phyloP scores from a whole-genome alignment of 2,113 vertebrate genomes.

The Nothoprocta perdicaria region DNA sequence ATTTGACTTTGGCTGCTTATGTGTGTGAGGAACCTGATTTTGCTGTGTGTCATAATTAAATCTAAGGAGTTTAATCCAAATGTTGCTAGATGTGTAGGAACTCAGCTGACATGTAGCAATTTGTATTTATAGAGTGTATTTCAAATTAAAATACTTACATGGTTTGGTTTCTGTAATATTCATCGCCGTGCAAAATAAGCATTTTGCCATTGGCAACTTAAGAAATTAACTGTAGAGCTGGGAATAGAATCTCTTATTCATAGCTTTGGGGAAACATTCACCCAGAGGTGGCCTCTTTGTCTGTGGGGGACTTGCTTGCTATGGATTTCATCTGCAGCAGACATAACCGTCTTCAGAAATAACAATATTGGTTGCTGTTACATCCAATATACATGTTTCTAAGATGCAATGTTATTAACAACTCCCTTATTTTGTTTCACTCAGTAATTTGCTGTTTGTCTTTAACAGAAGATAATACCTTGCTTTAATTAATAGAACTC shows the following conservation, averaged over 20 bases:
- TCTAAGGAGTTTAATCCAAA: neutral
- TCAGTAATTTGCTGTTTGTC: neutral
- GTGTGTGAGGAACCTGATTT: neutral
- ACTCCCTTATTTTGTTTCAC: neutral
- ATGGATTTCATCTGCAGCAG: neutral
- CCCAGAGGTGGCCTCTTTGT: neutral
- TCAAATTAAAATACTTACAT: neutral
- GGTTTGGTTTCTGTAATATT: neutral
- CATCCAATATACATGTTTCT: neutral
- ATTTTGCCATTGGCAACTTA: neutral
- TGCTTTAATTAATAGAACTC: neutral
- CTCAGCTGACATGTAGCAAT: neutral
- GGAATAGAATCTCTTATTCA: neutral
- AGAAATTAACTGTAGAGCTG: neutral
- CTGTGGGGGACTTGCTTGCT: neutral
- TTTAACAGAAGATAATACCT: neutral
- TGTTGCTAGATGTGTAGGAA: neutral
- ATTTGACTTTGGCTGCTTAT: neutral
- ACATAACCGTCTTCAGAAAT: neutral
- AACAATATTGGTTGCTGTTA: neutral
- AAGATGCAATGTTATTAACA: neutral
- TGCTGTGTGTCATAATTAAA: neutral
- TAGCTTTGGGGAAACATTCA: neutral
- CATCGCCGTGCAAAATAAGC: neutral
- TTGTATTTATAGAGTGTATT: neutral